phyloP scores from a whole-genome alignment of 2,113 vertebrate species.

The Ciconia stormi region DNA sequence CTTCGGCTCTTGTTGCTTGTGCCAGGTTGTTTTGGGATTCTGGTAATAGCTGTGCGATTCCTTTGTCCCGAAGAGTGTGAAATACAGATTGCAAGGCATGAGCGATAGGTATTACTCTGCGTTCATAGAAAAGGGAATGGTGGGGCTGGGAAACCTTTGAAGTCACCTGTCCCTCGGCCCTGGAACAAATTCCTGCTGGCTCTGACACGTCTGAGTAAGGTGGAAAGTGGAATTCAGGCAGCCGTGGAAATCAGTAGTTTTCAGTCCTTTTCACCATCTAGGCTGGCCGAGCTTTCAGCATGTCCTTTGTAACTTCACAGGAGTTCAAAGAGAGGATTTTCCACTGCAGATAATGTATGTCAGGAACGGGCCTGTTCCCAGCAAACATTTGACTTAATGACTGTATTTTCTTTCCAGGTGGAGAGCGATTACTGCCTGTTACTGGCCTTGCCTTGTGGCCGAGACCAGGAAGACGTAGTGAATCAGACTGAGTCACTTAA shows the following conservation, averaged over 20 bases:
- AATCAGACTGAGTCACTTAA: slow-evolving; percentile 95
- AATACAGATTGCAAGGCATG: fast-evolving
- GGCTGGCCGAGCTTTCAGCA: not conserved
- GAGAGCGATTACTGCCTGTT: slow-evolving; percentile 96
- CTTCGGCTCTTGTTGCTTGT: fast-evolving
- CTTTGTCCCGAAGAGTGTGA: fast-evolving
- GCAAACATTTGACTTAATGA: not conserved
- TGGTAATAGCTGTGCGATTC: not conserved
- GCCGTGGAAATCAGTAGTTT: fast-evolving
- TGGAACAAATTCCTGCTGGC: not conserved
- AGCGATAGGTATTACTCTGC: not conserved
- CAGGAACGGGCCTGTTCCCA: not conserved
- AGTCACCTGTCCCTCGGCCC: not conserved
- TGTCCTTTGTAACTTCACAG: not conserved
- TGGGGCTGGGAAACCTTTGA: not conserved
- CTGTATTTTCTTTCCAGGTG: slow-evolving; percentile 75
- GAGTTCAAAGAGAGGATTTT: not conserved
- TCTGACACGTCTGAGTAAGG: not conserved
- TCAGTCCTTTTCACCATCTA: not conserved
- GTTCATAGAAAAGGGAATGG: not conserved
- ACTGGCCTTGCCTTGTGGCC: slow-evolving; percentile 93
- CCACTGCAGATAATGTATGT: fast-evolving
- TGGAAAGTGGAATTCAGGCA: not conserved
- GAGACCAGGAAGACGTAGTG: slow-evolving; percentile 95
- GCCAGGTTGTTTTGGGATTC: fast-evolving